phyloP scores from a whole-genome alignment of 1,140 invertebrate species.

The Leptopilina clavipes region DNA sequence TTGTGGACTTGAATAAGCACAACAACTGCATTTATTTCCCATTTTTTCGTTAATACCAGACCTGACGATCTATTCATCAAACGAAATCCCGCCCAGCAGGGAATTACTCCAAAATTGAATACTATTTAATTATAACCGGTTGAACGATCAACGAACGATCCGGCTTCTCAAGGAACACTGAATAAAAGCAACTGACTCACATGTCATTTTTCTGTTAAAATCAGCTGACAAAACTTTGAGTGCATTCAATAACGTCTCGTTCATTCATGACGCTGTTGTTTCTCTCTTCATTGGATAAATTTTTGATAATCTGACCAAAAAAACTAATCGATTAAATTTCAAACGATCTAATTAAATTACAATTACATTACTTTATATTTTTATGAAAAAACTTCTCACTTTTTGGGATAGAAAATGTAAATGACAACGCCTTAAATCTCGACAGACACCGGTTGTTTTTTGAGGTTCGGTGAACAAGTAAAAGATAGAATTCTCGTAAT shows the following conservation, averaged over 20 bases:
- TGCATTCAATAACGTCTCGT: background rate
- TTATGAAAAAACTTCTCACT: constrained; percentile 3
- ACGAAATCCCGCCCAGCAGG: background rate
- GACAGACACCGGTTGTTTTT: constrained; percentile 40
- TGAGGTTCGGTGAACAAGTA: constrained; percentile 35
- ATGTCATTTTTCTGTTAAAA: constrained; percentile 36
- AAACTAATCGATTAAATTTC: background rate
- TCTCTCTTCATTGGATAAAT: background rate
- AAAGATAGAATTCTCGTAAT: constrained; percentile 18
- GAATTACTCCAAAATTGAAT: too few species aligned
- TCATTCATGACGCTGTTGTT: constrained; percentile 22
- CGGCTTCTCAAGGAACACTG: constrained; percentile 13
- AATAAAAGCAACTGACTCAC: constrained; percentile 26
- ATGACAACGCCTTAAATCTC: constrained; percentile 41
- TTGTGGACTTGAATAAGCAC: constrained; percentile 82
- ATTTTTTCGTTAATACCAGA: constrained; percentile 69
- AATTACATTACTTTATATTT: background rate
- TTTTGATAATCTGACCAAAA: background rate
- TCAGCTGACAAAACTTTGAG: constrained; percentile 42
- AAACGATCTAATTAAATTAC: background rate
- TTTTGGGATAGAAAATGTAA: constrained; percentile 20
- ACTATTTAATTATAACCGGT: background rate
- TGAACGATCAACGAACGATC: background rate
- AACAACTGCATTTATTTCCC: constrained; percentile 87
- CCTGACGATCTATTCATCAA: constrained; percentile 13